Evolutionary conservation across 1,140 invertebrate genomes (phyloP), one percentile per base, ranked within the genome.

Genomic region (Venturia canescens): DNA sequence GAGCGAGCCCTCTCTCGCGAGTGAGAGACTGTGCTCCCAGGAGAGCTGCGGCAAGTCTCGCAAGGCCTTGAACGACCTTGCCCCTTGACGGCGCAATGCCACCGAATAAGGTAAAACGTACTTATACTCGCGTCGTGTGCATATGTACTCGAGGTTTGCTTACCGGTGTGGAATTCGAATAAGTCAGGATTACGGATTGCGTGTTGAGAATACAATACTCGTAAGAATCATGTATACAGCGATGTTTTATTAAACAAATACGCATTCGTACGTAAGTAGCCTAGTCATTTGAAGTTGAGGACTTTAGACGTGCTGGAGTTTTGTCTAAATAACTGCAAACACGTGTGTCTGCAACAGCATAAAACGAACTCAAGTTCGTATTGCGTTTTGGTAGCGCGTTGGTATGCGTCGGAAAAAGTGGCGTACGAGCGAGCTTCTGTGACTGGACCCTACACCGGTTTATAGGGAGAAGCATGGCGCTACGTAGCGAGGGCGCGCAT

Each of bases 401-500:
- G 75, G 27, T 77, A 48, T 66, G 60, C 48, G 75, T 57, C 60
- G 44, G 63, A 21, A 31, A 18, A 60, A 57, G 21, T 21, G 26
- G 13, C 21, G n/a, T 63, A 34, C 16, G 23, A 29, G 63, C 16
- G 11, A n/a, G 26, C 5, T 69, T 16, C 29, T 69, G 66, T 31
- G 13, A 27, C 66, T 69, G 66, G 66, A 69, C 66, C 66, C 66
- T 69, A 31, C 29, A 69, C 15, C 60, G 11, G 16, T 27, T 78
- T 78, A 66, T n/a, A 67, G 29, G 31, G 23, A 67, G 31, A 53
- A 21, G 18, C 50, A 3, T 69, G 66, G 66, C 66, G 66, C 66
- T 67, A 53, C 26, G 69, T 26, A 76, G 79, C 66, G 13, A 48
- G 72, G n/a, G n/a, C n/a, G n/a, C 82, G 79, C 82, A 83, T 83